phyloP scores from a whole-genome alignment of 2,113 vertebrate species.

The Chaetodon trifascialis region DNA sequence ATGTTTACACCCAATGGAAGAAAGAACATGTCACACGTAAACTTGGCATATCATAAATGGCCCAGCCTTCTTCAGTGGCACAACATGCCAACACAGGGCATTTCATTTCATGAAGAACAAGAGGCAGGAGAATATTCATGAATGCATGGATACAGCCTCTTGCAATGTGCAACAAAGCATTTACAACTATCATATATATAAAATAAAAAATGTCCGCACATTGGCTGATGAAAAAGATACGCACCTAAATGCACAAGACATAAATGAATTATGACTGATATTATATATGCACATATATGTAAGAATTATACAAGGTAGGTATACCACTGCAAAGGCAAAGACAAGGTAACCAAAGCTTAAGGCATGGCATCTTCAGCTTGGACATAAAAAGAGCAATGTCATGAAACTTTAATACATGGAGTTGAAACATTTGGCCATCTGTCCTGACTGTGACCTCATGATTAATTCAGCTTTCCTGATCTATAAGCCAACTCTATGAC shows the following conservation, averaged over 20 bases:
- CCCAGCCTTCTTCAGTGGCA: not conserved
- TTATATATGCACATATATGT: not conserved
- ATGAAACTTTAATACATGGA: conserved; percentile 56
- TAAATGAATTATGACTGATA: not conserved
- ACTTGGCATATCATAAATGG: not conserved
- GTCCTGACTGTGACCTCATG: conserved; percentile 52
- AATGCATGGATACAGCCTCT: no score
- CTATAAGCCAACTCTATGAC: conserved; percentile 12
- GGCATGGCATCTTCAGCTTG: conserved; percentile 22
- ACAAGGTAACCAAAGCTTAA: conserved; percentile 35
- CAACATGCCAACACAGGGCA: not conserved
- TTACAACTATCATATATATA: not conserved
- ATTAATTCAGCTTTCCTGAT: conserved; percentile 63
- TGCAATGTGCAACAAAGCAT: not conserved
- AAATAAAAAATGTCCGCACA: not conserved
- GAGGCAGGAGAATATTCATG: not conserved
- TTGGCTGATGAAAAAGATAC: not conserved
- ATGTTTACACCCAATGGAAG: not conserved
- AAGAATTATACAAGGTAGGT: not conserved
- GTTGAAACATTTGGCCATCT: conserved; percentile 50
- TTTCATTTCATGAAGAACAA: no score
- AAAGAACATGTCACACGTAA: not conserved
- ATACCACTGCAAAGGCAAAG: not conserved
- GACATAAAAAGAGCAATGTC: conserved; percentile 32
- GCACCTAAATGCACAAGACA: not conserved